Conservation (phyloP, 30 jellyfish, hydroid and myxozoan species). For the Pelagia noctiluca region DNA sequence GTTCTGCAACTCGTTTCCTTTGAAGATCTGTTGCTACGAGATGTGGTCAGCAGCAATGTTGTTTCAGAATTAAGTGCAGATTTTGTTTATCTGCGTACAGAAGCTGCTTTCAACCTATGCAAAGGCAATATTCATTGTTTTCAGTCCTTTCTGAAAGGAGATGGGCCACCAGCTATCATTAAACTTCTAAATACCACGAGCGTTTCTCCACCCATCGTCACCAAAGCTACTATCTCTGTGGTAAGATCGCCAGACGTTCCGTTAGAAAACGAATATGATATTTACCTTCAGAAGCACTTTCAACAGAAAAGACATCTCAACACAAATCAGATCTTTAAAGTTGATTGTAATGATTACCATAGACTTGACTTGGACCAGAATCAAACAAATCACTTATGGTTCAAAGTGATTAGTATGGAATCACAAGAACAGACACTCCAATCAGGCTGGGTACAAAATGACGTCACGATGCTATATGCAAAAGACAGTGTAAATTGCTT, state of each 20-base stretch:
- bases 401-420: constrained; percentile 37
- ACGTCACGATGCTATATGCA: constrained; percentile 23
- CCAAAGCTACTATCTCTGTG: constrained; percentile 12
- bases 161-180: constrained; percentile 4
- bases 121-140: constrained; percentile 11
- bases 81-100: constrained; percentile 11
- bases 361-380: neutral
- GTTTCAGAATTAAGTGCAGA: neutral
- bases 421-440: neutral
- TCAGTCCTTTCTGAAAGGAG: constrained; percentile 31
- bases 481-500: constrained; percentile 18
- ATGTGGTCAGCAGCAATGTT: neutral
- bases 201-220: constrained; percentile 28
- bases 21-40: neutral
- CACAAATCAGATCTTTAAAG: constrained; percentile 27
- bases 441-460: constrained; percentile 59
- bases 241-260: constrained; percentile 51
- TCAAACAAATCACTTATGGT: constrained; percentile 49
- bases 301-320: constrained; percentile 13
- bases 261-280: constrained; percentile 12
- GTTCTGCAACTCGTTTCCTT: neutral
- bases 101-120: constrained; percentile 50
- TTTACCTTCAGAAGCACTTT: constrained; percentile 5
- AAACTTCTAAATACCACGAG: neutral
- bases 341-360: neutral